Base-by-base conservation (phyloP, 2,113 vertebrate species). In the Perca flavescens region DNA sequence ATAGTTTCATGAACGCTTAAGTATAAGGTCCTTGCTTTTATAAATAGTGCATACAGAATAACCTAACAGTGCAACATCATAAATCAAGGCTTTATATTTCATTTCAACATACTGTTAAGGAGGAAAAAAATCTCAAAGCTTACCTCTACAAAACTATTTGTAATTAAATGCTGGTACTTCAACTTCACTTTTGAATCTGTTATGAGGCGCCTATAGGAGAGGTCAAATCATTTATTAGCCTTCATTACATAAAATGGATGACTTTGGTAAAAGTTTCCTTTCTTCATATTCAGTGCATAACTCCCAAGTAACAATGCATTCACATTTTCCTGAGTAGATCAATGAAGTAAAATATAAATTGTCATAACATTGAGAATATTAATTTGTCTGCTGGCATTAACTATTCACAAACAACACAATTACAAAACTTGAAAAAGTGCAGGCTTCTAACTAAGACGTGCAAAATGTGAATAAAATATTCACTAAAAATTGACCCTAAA, bases 121-220 rank as follows among this genome's bases (percentile, higher is more conserved):
- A n/a, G 4, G 56, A 68, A 49, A 47, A 68, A 74, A 78, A 65
- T 36, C 4, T 58, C 19, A 67, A 56, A 77, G 93, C 97, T 97
- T 96, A 99, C 98, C 98, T 99, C 98, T 96, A 99, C 98, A 98
- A 99, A 99, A 96, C 98, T 99, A 98, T 99, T 99, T 66, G 98
- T 99, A 96, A 99, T 99, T 98, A 99, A 97, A 98, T 99, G 98
- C 94, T 99, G 98, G 97, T 99, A 99, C 96, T 99, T 99, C 97
- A 99, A 97, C 95, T 99, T 99, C 95, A 99, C 98, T 97, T 99
- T 99, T 87, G 98, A 99, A 96, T 99, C 98, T 96, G 97, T 99
- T 93, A 99, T 99, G 95, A 99, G 95, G 90, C 98, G 97, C 98
- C 98, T 99, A 79, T 46, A 86, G 84, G 82, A 94, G 79, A 93